These are phyloP conservation scores for Danionella cerebrum DNA, from an alignment of 2,113 vertebrate genomes.

Conservation along the genomic window DNA sequence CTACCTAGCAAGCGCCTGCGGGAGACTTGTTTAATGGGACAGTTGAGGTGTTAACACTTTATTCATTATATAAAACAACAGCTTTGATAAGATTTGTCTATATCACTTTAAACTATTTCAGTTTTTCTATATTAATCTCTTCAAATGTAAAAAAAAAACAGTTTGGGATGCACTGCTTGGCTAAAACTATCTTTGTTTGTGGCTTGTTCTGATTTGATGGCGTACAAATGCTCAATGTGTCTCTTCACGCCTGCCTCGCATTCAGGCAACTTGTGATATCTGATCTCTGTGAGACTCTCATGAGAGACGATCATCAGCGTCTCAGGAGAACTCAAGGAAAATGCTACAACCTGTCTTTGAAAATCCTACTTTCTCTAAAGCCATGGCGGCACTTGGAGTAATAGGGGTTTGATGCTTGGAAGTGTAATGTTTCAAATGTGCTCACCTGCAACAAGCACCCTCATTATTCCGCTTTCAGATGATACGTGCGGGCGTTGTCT, in stretches of 20 bases:
- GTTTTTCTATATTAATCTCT: no score
- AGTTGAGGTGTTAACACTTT: no score
- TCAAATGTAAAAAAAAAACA: no score
- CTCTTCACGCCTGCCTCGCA: constrained; percentile 30
- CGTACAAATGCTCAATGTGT: constrained; percentile 36
- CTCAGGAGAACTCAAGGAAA: constrained; percentile 35
- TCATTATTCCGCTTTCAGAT: constrained; percentile 36
- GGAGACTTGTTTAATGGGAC: no score
- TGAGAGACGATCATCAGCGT: constrained; percentile 55
- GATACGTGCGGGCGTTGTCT: not conserved
- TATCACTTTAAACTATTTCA: no score
- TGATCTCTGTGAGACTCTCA: constrained; percentile 65
- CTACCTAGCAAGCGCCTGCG: no score
- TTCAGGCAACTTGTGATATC: constrained; percentile 45
- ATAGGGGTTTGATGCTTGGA: constrained; percentile 46
- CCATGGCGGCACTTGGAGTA: constrained; percentile 45
- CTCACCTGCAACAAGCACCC: constrained; percentile 28
- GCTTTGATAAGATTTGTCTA: no score
- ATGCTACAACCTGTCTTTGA: constrained; percentile 57
- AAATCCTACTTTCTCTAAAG: constrained; percentile 57
- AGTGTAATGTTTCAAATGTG: constrained; percentile 26
- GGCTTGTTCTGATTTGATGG: not conserved
- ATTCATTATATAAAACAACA: no score
- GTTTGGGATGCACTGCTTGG: no score
- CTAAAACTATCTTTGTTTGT: no score